Percentiles rank a stretch among this genome's conserved stretches.
These are phyloP conservation scores for Musca domestica DNA, from an alignment of 1,140 invertebrate species.

Conservation along the genomic window DNA sequence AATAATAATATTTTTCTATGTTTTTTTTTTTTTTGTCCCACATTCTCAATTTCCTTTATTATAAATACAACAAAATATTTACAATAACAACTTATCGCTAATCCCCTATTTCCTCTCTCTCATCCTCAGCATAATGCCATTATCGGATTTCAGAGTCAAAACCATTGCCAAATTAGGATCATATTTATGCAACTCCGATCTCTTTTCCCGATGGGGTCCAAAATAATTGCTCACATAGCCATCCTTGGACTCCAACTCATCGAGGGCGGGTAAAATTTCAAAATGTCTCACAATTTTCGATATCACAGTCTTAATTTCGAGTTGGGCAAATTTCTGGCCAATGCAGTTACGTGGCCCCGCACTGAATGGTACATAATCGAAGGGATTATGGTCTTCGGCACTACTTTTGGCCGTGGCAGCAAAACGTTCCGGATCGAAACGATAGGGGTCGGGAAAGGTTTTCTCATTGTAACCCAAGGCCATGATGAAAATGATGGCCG, in stretches of 20 bases:
- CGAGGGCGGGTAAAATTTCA: slow-evolving; percentile 39
- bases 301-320: slow-evolving; percentile 55
- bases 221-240: slow-evolving; percentile 32
- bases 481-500: slow-evolving; percentile 33
- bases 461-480: slow-evolving; percentile 41
- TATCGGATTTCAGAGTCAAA: slow-evolving; percentile 43
- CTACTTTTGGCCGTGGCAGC: slow-evolving; percentile 24
- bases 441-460: slow-evolving; percentile 68
- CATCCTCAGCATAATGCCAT: slow-evolving; percentile 41
- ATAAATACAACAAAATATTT: neutral
- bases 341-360: slow-evolving; percentile 50
- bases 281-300: slow-evolving; percentile 54
- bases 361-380: slow-evolving; percentile 63
- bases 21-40: neutral
- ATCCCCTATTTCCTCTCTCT: slow-evolving; percentile 25
- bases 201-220: slow-evolving; percentile 26
- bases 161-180: slow-evolving; percentile 43
- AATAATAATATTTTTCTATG: too few species aligned
- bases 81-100: neutral
- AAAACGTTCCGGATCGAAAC: slow-evolving; percentile 62
- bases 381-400: slow-evolving; percentile 41
- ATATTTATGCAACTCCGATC: slow-evolving; percentile 29
- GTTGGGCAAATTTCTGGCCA: slow-evolving; percentile 56
- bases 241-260: slow-evolving; percentile 39
- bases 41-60: neutral